Percentiles rank a stretch among this genome's conserved stretches.
phyloP scores from a whole-genome alignment of 2,888 invertebrate species.

The Oxycera nigricornis region DNA sequence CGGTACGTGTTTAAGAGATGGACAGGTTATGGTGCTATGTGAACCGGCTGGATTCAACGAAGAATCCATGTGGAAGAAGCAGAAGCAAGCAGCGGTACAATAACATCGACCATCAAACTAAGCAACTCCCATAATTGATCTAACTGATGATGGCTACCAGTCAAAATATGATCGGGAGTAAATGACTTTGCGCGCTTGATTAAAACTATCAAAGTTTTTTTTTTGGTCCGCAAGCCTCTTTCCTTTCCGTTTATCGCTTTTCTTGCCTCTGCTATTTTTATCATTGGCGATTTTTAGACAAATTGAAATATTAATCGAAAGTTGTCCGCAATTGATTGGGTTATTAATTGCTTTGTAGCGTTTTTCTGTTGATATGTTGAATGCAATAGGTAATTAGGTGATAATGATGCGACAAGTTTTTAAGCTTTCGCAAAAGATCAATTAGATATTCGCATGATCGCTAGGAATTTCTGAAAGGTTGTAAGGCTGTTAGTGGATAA shows the following conservation, averaged over 20 bases:
- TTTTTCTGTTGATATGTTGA: neutral
- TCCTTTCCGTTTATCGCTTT: no score
- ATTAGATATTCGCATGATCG: no score
- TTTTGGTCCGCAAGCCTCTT: neutral
- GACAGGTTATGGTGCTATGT: no score
- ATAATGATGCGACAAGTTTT: no score
- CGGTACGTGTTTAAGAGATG: no score
- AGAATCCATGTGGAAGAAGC: neutral
- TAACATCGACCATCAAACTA: neutral
- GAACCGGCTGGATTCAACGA: neutral
- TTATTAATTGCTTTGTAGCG: constrained; percentile 6
- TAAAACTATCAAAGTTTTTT: neutral
- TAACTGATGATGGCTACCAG: constrained; percentile 9
- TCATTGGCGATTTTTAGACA: no score
- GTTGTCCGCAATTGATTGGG: constrained; percentile 6
- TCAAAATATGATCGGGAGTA: constrained; percentile 28
- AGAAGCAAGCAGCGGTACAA: no score
- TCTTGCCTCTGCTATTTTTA: no score
- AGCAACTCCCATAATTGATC: constrained; percentile 18
- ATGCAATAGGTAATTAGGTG: neutral
- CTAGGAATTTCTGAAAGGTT: no score
- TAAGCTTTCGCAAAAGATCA: no score
- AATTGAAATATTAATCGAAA: constrained; percentile 37
- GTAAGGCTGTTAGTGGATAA: no score
- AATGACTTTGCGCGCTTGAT: neutral